A percentile compares a stretch with the other conserved stretches of the same genome.
Conservation (phyloP, 2,113 vertebrate species). For the Sander lucioperca region DNA sequence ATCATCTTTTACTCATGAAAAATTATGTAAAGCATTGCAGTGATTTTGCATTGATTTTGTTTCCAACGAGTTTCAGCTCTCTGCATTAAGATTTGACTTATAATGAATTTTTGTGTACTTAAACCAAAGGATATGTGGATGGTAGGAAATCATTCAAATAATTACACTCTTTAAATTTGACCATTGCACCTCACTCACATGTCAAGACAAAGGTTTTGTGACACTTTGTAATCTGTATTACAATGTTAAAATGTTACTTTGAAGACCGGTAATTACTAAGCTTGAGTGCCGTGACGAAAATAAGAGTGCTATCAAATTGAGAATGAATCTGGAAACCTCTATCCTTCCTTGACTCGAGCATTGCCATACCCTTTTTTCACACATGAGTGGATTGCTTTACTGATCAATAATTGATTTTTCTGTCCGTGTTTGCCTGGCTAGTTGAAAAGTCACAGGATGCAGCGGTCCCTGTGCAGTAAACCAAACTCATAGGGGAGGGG, state of each 20-base stretch:
- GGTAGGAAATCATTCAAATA: not conserved
- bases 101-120: conserved; percentile 5
- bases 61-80: not conserved
- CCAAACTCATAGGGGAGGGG: conserved; percentile 58
- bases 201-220: not conserved
- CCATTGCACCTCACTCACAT: not conserved
- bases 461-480: conserved; percentile 57
- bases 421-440: conserved; percentile 61
- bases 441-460: conserved; percentile 65
- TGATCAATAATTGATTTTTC: conserved; percentile 80
- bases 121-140: not conserved
- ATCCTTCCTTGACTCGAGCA: conserved; percentile 31
- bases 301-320: conserved; percentile 31
- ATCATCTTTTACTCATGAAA: not conserved
- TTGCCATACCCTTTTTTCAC: conserved; percentile 57
- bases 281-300: conserved; percentile 28
- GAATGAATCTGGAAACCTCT: conserved; percentile 43
- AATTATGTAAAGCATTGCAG: not conserved
- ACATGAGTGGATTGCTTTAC: conserved; percentile 64
- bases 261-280: conserved; percentile 18
- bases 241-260: not conserved
- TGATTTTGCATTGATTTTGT: not conserved
- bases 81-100: not conserved
- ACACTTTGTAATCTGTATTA: conserved; percentile 6
- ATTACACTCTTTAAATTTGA: not conserved